Conservation (phyloP, 2,113 vertebrate genomes). For the Pterocles orientalis region DNA sequence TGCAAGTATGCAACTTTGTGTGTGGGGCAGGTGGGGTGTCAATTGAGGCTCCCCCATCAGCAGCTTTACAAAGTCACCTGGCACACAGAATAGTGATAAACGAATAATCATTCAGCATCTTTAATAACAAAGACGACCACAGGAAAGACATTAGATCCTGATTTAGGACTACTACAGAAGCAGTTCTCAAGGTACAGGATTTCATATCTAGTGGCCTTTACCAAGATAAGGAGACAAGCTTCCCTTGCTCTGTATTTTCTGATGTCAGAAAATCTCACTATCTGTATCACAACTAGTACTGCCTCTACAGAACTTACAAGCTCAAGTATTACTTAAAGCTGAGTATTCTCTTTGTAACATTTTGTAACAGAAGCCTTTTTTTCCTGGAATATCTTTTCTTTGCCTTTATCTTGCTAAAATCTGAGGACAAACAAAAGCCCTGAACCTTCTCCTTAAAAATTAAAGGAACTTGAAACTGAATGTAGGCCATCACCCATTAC, state of each 20-base stretch:
- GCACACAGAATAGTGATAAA: background rate
- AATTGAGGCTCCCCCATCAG: background rate
- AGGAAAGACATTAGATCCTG: background rate
- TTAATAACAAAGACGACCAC: background rate
- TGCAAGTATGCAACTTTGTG: background rate
- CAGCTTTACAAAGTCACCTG: background rate
- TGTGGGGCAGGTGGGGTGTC: too few species aligned
- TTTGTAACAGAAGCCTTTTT: background rate
- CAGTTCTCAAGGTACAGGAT: background rate
- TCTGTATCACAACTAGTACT: background rate
- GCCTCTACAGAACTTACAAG: background rate
- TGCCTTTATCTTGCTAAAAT: background rate
- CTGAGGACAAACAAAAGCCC: background rate
- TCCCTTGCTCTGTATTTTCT: background rate
- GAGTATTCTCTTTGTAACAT: background rate
- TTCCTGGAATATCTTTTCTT: background rate
- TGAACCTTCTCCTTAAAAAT: background rate
- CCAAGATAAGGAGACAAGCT: background rate
- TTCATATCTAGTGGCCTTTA: background rate
- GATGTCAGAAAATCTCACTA: background rate
- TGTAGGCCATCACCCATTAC: too few species aligned
- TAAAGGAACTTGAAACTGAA: background rate
- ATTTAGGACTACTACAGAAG: background rate
- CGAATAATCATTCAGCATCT: background rate
- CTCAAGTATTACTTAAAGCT: background rate